Evolutionary conservation across 2,797 vertebrate species (phyloP).

Genomic region (Cheirogaleus major): DNA sequence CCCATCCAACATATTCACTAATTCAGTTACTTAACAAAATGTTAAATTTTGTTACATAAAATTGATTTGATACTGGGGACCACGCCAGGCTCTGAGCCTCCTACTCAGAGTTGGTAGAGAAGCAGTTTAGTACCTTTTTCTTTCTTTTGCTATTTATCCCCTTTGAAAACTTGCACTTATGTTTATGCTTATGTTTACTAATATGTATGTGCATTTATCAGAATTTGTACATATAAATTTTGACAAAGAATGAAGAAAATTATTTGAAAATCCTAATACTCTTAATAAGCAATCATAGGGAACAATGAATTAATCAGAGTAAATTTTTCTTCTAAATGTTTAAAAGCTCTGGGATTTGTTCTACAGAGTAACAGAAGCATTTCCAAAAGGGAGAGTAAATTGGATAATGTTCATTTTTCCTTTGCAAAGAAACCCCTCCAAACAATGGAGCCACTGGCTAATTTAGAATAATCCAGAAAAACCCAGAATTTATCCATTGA

Average conservation of each 20-base stretch:
- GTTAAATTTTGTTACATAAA: background rate
- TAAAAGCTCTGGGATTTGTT: background rate
- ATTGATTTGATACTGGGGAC: background rate
- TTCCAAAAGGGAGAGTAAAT: background rate
- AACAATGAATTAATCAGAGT: background rate
- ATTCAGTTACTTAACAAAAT: background rate
- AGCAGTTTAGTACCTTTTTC: background rate
- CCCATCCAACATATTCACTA: background rate
- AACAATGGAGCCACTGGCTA: background rate
- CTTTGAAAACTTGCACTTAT: background rate
- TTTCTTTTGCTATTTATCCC: background rate
- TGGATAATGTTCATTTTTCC: background rate
- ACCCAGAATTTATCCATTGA: background rate
- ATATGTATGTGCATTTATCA: background rate
- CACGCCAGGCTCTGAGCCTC: background rate
- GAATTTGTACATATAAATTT: background rate
- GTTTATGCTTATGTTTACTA: background rate
- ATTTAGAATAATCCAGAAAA: background rate
- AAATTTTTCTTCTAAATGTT: background rate
- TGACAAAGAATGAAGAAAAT: background rate
- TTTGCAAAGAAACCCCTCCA: background rate
- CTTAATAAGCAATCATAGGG: background rate
- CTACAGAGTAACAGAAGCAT: background rate
- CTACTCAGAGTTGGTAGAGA: background rate
- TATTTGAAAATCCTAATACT: constrained; percentile 1